Evolutionary conservation across 92 coral and sea anemone species (phyloP), one percentile per base, ranked within the genome.

Genomic region (Virgularia gustaviana): DNA sequence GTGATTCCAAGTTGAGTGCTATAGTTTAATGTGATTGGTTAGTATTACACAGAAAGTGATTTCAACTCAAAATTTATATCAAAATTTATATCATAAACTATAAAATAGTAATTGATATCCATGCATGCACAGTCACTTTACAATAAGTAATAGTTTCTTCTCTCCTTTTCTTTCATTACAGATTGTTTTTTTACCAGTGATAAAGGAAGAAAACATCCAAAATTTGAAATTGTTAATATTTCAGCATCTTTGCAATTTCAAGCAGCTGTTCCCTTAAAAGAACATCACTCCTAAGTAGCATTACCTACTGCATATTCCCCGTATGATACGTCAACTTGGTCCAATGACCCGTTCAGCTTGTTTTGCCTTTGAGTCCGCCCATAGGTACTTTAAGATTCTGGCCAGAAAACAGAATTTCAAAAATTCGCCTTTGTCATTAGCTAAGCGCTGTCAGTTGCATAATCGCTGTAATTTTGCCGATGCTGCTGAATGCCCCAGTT

Each of bases 381-480:
- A 65, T 37, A 62, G 70, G 15, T 62, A 62, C n/a, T 62, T 62
- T 28, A 62, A 62, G 22, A 49, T 3, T 16, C 4, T 62, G 22
- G 70, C 70, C 2, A 62, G 70, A 19, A 62, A 62, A 31, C 70
- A 62, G 49, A 74, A 74, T 33, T 56, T 74, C 45, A 74, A 74
- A 44, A 74, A 58, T 19, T 53, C 60, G 15, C 57, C 71, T 29
- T 22, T 39, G 71, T 74, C 79, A 19, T 60, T 59, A 22, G 79
- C 79, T 0, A 34, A 74, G 29, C 24, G 80, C 7, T 25, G n/a
- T 36, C 80, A 75, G 22, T 33, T 61, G 10, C 61, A 62, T 19
- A 63, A 75, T 33, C 63, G 80, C 27, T 52, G 80, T 44, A 61
- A 63, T 49, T 75, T 75, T 63, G 59, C 61, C 20, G 80, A 75